phyloP scores from a whole-genome alignment of 2,113 vertebrate species.

The Chaenocephalus aceratus region DNA sequence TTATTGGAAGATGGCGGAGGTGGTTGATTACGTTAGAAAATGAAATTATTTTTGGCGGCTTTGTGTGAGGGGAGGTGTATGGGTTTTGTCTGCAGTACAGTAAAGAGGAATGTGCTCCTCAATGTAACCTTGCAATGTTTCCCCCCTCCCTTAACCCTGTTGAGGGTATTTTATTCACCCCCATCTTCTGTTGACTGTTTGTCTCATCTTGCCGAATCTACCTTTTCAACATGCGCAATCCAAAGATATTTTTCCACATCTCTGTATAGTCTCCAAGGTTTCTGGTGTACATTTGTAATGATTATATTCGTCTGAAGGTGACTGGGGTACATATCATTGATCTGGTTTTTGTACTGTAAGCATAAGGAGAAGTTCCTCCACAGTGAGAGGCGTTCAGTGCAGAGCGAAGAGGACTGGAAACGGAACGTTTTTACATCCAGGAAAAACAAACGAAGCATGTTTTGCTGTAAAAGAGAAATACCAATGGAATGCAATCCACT shows the following conservation, averaged over 20 bases:
- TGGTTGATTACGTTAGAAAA: neutral
- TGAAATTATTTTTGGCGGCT: neutral
- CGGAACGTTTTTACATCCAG: slow-evolving; percentile 30
- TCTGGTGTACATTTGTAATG: slow-evolving; percentile 73
- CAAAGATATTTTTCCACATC: slow-evolving; percentile 86
- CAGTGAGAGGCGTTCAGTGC: slow-evolving; percentile 39
- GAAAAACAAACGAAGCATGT: slow-evolving; percentile 33
- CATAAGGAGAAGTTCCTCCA: slow-evolving; percentile 47
- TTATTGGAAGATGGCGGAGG: slow-evolving; percentile 18
- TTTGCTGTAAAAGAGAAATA: slow-evolving; percentile 64
- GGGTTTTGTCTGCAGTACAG: slow-evolving; percentile 16
- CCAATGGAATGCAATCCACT: slow-evolving; percentile 60
- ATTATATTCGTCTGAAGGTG: slow-evolving; percentile 71
- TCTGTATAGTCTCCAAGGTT: slow-evolving; percentile 78
- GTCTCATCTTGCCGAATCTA: slow-evolving; percentile 72
- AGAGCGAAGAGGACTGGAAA: slow-evolving; percentile 32
- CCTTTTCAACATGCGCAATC: slow-evolving; percentile 84
- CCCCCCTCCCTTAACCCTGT: neutral
- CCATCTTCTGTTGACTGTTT: slow-evolving; percentile 66
- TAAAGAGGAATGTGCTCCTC: slow-evolving; percentile 23
- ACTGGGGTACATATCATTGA: slow-evolving; percentile 80
- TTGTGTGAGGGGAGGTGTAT: slow-evolving; percentile 17
- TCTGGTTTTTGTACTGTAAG: slow-evolving; percentile 71
- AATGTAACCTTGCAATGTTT: slow-evolving; percentile 16
- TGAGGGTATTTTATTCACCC: slow-evolving; percentile 27